Evolutionary conservation across 2,113 vertebrate species (phyloP).

Genomic region (Phycodurus eques): DNA sequence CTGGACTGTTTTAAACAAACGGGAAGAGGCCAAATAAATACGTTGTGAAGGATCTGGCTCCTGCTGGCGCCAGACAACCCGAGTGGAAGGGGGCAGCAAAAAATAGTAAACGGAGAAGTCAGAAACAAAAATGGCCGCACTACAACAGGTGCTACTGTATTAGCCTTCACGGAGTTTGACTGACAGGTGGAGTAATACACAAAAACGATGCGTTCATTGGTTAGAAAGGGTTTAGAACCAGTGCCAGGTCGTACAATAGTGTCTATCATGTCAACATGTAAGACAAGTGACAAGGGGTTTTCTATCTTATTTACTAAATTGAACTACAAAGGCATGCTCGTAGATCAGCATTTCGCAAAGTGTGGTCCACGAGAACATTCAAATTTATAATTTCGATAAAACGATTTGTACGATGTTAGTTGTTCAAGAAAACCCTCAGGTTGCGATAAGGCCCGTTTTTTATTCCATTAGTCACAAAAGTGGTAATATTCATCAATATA

Average conservation of each 20-base stretch:
- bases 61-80: not conserved
- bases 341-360: too few species aligned
- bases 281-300: not conserved
- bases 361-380: too few species aligned
- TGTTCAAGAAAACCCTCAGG: not conserved
- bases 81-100: not conserved
- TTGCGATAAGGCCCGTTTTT: not conserved
- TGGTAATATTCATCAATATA: too few species aligned
- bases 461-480: not conserved
- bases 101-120: not conserved
- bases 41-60: constrained; percentile 24
- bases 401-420: too few species aligned
- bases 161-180: not conserved
- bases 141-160: constrained; percentile 10
- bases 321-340: too few species aligned
- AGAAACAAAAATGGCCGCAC: not conserved
- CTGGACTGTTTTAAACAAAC: constrained; percentile 52
- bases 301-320: too few species aligned
- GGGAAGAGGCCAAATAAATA: constrained; percentile 59
- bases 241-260: too few species aligned
- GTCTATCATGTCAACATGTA: not conserved
- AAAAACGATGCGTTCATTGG: not conserved
- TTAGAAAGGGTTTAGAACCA: too few species aligned
- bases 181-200: not conserved
- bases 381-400: too few species aligned